These are phyloP conservation scores for Morus bassanus DNA, from an alignment of 2,797 vertebrate genomes.

Conservation along the genomic window DNA sequence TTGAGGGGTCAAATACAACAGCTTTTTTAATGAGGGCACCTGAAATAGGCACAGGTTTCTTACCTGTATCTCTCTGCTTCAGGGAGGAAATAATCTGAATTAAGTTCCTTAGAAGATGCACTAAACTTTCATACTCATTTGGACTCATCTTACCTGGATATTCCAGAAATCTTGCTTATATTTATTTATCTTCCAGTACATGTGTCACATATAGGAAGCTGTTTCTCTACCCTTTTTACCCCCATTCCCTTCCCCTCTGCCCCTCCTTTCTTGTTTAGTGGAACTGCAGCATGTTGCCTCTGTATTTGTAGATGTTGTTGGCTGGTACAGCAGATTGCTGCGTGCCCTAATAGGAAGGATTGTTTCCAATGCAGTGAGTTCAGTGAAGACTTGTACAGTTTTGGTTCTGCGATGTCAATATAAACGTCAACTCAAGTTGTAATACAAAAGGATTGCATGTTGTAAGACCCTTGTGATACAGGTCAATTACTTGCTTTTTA, in stretches of 20 bases:
- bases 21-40: not conserved
- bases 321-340: not conserved
- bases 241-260: not conserved
- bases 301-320: not conserved
- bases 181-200: not conserved
- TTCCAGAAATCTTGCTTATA: not conserved
- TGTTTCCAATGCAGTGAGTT: conserved; percentile 13
- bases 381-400: not conserved
- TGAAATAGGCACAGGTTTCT: not conserved
- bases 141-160: not conserved
- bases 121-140: not conserved
- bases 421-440: not conserved
- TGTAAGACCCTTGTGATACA: not conserved
- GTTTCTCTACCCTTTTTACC: not conserved
- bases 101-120: not conserved
- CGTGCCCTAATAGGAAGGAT: not conserved
- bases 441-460: not conserved
- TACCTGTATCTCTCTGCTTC: not conserved
- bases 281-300: conserved; percentile 10
- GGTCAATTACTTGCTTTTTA: not conserved
- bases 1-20: no score
- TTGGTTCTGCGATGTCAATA: not conserved
- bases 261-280: not conserved
- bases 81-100: not conserved
- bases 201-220: not conserved